A percentile compares a stretch with the other conserved stretches of the same genome.
These are phyloP conservation scores for Anser brachyrhynchus DNA, from an alignment of 2,113 vertebrate genomes.

Conservation along the genomic window DNA sequence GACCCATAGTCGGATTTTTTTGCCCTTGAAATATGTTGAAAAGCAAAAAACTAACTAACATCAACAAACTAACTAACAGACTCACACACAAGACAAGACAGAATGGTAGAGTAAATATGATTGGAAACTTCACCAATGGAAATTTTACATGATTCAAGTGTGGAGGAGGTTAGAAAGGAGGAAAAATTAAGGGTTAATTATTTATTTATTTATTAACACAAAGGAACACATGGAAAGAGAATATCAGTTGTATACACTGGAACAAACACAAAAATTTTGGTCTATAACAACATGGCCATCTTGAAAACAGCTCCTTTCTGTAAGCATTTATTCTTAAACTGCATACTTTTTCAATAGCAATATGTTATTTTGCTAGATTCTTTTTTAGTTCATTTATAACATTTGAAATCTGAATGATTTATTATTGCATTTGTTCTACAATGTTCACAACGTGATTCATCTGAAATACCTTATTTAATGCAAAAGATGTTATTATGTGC, in stretches of 20 bases:
- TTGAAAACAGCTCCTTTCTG: background rate
- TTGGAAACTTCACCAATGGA: background rate
- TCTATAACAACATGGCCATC: background rate
- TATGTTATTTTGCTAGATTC: background rate
- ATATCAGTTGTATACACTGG: background rate
- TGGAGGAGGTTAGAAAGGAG: background rate
- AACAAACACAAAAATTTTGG: background rate
- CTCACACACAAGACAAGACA: background rate
- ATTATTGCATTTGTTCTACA: background rate
- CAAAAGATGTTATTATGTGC: background rate
- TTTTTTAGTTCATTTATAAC: background rate
- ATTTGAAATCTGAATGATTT: background rate
- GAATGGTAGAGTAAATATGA: background rate
- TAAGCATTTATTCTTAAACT: background rate
- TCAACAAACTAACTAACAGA: too few relatives aligned
- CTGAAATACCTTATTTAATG: background rate
- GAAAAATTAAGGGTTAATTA: background rate
- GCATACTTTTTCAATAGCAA: background rate
- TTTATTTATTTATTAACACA: background rate
- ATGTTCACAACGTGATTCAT: background rate
- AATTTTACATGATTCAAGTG: background rate
- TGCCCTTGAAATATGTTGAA: background rate
- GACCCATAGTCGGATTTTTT: background rate
- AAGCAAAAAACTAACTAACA: too few relatives aligned
- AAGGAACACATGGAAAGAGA: background rate